Base-by-base conservation (phyloP, 2,113 vertebrate species). In the Notarius quadriscutis region DNA sequence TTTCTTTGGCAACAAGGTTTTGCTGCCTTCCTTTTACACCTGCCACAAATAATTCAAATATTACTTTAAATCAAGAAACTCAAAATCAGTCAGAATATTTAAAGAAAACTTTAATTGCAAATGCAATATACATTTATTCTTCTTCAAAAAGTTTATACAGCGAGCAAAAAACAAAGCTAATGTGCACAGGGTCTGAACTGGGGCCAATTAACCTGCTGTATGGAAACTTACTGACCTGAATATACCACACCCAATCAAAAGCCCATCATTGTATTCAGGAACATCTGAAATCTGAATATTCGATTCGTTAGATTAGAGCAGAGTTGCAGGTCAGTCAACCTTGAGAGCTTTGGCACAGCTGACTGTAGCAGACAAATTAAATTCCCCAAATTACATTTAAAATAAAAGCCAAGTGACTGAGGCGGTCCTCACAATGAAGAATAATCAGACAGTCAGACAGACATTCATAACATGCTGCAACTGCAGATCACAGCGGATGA, bases 101-200 rank as follows among this genome's bases (percentile, higher is more conserved):
- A 17, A 51, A 18, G 80, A 88, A 51, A 78, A 51, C 4, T 58
- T 65, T 63, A 51, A 83, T 60, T 60, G 86, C 55, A 86, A 67
- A 62, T 86, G 88, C 34, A 90, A 84, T 86, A 65, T 75, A 86
- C 51, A 81, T 75, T 90, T 71, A 77, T 83, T 77, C 48, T 51
- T 41, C 51, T 67, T 69, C 41, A 41, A 41, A 69, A 60, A 78
- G 81, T 90, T 72, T 88, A 90, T 78, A 90, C 75, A 88, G 20
- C 6, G 34, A 83, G 63, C n/a, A 8, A 87, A 81, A 51, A 0
- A 5, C 27, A 27, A 48, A 34, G 14, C 20, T 60, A 4, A 20
- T 6, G 80, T 17, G 2, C 7, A n/a, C 2, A 41, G 41, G 41
- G 60, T 78, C 74, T 53, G 11, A 86, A 34, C 53, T 27, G 41